Conservation (phyloP, 2,113 vertebrate species). For the Salvelinus sp. region DNA sequence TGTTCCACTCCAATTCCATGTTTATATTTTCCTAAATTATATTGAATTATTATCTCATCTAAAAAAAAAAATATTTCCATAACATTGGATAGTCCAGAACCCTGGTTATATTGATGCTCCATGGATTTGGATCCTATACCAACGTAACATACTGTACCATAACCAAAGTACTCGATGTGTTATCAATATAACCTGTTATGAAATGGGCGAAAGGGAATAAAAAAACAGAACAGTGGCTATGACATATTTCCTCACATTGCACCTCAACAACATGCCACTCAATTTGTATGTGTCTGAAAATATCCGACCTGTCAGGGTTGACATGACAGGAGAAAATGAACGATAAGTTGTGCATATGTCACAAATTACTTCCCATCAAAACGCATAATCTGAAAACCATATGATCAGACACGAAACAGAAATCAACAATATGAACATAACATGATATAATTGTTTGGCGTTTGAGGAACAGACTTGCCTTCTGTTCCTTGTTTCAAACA, state of each 20-base stretch:
- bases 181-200: background rate
- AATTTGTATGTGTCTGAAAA: conserved; percentile 16
- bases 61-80: background rate
- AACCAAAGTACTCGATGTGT: no score
- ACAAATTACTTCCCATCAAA: conserved; percentile 48
- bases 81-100: no score
- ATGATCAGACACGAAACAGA: conserved; percentile 33
- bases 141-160: no score
- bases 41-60: background rate
- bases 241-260: no score
- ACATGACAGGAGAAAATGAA: conserved; percentile 24
- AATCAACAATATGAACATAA: conserved; percentile 25
- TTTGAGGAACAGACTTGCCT: conserved; percentile 31
- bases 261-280: background rate
- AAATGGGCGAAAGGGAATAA: background rate
- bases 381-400: conserved; percentile 52
- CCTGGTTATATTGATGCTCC: no score
- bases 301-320: conserved; percentile 1
- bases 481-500: conserved; percentile 24
- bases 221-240: background rate
- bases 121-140: no score
- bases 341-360: conserved; percentile 5
- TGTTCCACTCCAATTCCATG: background rate
- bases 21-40: background rate
- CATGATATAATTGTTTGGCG: conserved; percentile 45